These are phyloP conservation scores for Callaeas wilsoni DNA, from an alignment of 2,113 vertebrate genomes.

Conservation along the genomic window DNA sequence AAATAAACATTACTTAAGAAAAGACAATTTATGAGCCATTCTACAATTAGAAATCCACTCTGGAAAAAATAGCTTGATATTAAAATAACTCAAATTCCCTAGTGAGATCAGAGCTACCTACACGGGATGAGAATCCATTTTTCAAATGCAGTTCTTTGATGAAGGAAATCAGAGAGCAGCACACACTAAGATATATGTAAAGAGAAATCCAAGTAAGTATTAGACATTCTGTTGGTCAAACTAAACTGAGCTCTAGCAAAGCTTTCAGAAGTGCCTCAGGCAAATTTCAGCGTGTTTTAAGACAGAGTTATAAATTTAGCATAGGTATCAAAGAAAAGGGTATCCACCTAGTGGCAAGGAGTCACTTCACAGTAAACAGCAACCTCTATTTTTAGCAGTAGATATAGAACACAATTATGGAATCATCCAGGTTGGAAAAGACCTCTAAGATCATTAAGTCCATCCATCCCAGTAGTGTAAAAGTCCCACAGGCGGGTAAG, in stretches of 20 bases:
- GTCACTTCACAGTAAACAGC: background rate
- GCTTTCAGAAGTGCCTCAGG: background rate
- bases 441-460: background rate
- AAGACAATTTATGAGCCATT: background rate
- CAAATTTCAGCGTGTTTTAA: background rate
- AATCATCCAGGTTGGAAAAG: background rate
- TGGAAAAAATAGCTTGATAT: background rate
- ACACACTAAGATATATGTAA: background rate
- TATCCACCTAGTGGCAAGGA: background rate
- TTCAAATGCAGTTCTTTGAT: background rate
- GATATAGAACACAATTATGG: background rate
- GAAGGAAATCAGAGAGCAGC: background rate
- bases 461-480: background rate
- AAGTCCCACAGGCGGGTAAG: background rate
- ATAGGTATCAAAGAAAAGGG: background rate
- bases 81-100: background rate
- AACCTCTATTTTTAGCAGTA: background rate
- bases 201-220: background rate
- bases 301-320: background rate
- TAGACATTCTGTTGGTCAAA: background rate
- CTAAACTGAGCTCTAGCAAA: background rate
- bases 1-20: background rate
- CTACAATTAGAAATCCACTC: background rate
- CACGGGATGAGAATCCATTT: background rate
- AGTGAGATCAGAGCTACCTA: background rate